A percentile compares a stretch with the other conserved stretches of the same genome.
These are phyloP conservation scores for Tiaroga cobitis DNA, from an alignment of 2,797 vertebrate genomes.

Conservation along the genomic window DNA sequence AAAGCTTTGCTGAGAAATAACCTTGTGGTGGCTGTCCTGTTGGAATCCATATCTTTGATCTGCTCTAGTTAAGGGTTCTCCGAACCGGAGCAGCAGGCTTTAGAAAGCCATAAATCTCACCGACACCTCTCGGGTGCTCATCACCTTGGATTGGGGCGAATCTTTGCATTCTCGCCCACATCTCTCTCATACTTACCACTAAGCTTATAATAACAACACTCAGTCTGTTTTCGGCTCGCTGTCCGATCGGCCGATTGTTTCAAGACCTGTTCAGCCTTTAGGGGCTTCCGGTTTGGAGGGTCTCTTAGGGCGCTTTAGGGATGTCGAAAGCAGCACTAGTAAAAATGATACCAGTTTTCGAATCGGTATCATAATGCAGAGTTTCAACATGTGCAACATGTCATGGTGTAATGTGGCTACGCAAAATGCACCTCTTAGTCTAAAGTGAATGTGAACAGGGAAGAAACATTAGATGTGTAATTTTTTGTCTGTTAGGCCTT, in stretches of 20 bases:
- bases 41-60: constrained; percentile 64
- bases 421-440: not conserved
- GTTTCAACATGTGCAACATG: not conserved
- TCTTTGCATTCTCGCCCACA: constrained; percentile 58
- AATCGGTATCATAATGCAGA: not conserved
- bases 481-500: not conserved
- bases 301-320: not conserved
- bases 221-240: constrained; percentile 74
- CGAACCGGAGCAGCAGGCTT: constrained; percentile 45
- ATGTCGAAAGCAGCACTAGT: not conserved
- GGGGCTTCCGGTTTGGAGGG: constrained; percentile 55
- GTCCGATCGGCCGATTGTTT: constrained; percentile 67
- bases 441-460: not conserved
- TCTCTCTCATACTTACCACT: constrained; percentile 59
- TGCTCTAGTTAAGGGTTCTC: constrained; percentile 56
- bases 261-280: constrained; percentile 61
- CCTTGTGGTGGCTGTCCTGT: constrained; percentile 59
- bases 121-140: constrained; percentile 65
- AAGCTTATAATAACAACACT: constrained; percentile 72
- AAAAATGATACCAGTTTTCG: not conserved
- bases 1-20: constrained; percentile 57
- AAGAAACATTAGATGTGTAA: not conserved
- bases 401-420: not conserved
- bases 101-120: constrained; percentile 63
- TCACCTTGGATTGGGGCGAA: constrained; percentile 63